Evolutionary conservation across 2,113 vertebrate species (phyloP), one percentile per base, ranked within the genome.

Genomic region (Vimba vimba): DNA sequence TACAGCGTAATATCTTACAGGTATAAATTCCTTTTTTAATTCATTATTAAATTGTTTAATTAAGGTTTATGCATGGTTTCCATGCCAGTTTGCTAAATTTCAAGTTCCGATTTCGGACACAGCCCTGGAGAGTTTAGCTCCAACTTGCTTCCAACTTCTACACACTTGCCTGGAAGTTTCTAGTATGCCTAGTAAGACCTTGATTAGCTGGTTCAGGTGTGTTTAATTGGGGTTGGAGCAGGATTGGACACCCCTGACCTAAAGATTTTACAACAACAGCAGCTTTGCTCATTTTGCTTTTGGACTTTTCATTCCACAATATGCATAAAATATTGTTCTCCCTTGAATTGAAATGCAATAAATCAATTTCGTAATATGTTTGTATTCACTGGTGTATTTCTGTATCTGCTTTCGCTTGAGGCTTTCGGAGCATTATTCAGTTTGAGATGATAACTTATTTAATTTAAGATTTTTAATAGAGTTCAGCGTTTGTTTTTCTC

Each of bases 401-500:
- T 47, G 39, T 45, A 7, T 81, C 43, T 30, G 15, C 15, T 36
- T 74, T 47, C 30, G 43, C 64, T 52, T 21, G 79, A 47, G 52
- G 25, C 57, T 25, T 73, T 47, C 19, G 11, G 62, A 27, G 30
- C 60, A 64, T 23, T 52, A 62, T 75, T 45, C 39, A 66, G 15
- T 50, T 77, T 57, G 39, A n/a, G 23, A 73, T 21, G n/a, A 52
- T 33, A 59, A 78, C 21, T 4, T 64, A n/a, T 79, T 57, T 47
- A 23, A 86, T 83, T 86, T 80, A 59, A 74, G 57, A 64, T n/a
- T 66, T 23, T 73, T 77, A 82, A 85, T 83, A n/a, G 45, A 85
- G 78, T 89, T 89, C 78, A 85, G 71, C 74, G 68, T 50, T 55
- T 74, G 50, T 52, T 64, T 59, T 68, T 59, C 83, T 79, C 8